Evolutionary conservation across 1,140 invertebrate species (phyloP).

Genomic region (Meloidogyne exigua): DNA sequence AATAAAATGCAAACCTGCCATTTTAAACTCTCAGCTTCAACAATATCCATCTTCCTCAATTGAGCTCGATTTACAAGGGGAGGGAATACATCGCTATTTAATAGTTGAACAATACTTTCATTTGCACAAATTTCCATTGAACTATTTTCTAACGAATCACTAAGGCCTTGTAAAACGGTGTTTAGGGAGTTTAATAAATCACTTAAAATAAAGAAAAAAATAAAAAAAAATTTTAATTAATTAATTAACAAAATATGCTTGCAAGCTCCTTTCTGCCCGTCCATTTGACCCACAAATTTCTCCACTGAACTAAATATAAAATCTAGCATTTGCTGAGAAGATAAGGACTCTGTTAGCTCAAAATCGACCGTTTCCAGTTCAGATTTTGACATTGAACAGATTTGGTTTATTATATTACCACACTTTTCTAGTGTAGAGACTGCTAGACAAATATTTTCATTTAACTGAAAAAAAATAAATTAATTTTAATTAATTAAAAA

Average conservation of each 20-base stretch:
- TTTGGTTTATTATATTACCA: constrained; percentile 5
- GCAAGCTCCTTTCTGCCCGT: constrained; percentile 40
- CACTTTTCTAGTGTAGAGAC: constrained; percentile 19
- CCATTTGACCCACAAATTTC: constrained; percentile 47
- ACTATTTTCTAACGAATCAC: constrained; percentile 33
- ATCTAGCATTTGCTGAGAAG: constrained; percentile 49
- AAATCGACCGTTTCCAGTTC: constrained; percentile 8
- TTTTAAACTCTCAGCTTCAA: constrained; percentile 57
- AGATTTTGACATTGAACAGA: constrained; percentile 20
- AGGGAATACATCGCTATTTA: constrained; percentile 5
- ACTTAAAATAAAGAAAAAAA: background rate
- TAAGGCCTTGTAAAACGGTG: constrained; percentile 23
- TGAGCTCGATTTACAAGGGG: constrained; percentile 58
- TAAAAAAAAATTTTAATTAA: background rate
- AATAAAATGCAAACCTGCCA: constrained; percentile 47
- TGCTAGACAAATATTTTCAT: constrained; percentile 9
- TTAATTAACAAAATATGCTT: constrained; percentile 9
- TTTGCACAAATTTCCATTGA: constrained; percentile 41
- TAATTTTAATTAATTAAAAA: background rate
- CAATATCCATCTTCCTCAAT: constrained; percentile 54
- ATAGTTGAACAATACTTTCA: background rate
- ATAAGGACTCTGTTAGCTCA: constrained; percentile 43
- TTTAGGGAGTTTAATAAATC: constrained; percentile 21
- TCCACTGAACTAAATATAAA: constrained; percentile 55
- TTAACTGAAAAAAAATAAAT: constrained; percentile 1